These are phyloP conservation scores for Picathartes gymnocephalus DNA, from an alignment of 2,113 vertebrate species.

Conservation along the genomic window DNA sequence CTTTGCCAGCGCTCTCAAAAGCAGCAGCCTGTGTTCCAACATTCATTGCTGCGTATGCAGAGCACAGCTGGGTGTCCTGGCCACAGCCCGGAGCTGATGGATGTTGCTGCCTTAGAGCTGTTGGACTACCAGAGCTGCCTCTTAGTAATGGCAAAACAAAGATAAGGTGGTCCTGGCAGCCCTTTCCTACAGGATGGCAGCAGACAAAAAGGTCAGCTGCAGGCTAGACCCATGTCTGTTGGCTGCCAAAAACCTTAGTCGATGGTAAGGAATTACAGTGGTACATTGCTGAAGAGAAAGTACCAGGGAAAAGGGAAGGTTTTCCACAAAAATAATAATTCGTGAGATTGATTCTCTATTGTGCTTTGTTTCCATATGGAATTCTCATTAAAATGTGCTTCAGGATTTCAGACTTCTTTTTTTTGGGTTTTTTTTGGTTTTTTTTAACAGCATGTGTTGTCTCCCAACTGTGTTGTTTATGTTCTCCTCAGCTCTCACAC, in stretches of 20 bases:
- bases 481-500: conserved; percentile 4
- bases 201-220: not conserved
- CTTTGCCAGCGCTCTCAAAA: not conserved
- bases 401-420: not conserved
- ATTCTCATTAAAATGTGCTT: not conserved
- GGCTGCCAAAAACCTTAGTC: not conserved
- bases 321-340: not conserved
- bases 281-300: not conserved
- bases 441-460: not conserved
- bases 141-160: not conserved
- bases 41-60: not conserved
- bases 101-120: not conserved
- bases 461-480: not conserved
- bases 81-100: not conserved
- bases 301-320: not conserved
- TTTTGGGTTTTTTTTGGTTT: not conserved
- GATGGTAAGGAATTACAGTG: not conserved
- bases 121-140: not conserved
- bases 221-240: not conserved
- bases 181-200: not conserved
- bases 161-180: not conserved
- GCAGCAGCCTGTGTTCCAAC: not conserved
- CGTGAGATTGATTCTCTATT: not conserved
- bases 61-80: not conserved
- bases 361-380: not conserved